Evolutionary conservation across 1,140 invertebrate genomes (phyloP).

Genomic region (Cataglyphis hispanica): DNA sequence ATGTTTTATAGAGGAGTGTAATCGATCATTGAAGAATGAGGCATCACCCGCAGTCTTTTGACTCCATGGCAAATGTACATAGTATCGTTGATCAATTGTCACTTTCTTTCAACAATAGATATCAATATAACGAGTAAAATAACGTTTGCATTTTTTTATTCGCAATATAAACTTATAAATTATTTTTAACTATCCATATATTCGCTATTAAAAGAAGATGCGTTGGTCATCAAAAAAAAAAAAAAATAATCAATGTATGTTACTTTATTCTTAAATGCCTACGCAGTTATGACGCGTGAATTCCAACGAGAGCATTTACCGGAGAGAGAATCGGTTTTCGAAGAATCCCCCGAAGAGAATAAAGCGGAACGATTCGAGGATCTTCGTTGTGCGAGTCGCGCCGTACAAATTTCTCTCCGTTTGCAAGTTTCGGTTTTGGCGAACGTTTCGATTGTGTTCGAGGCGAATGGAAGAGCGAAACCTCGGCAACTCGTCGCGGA

Average conservation of each 20-base stretch:
- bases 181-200: not conserved
- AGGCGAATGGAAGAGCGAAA: slow-evolving; percentile 67
- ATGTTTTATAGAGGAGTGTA: slow-evolving; percentile 83
- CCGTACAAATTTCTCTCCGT: slow-evolving; percentile 55
- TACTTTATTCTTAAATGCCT: slow-evolving; percentile 21
- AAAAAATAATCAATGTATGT: too few species aligned
- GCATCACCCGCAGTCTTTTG: slow-evolving; percentile 36
- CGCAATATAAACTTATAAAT: not conserved
- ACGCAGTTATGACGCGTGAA: not conserved
- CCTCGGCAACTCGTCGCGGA: slow-evolving; percentile 69
- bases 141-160: slow-evolving; percentile 14
- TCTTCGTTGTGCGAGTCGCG: slow-evolving; percentile 41
- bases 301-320: slow-evolving; percentile 1
- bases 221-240: not conserved
- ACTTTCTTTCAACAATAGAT: slow-evolving; percentile 25
- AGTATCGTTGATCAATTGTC: slow-evolving; percentile 21
- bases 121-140: slow-evolving; percentile 13
- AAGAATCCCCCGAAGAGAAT: not conserved
- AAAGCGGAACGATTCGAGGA: slow-evolving; percentile 26
- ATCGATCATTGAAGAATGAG: slow-evolving; percentile 75
- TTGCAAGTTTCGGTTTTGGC: slow-evolving; percentile 63
- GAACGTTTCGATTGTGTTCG: slow-evolving; percentile 22
- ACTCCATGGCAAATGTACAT: slow-evolving; percentile 49
- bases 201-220: not conserved
- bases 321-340: not conserved